phyloP scores from a whole-genome alignment of 2,113 vertebrate genomes.

The Perca fluviatilis region DNA sequence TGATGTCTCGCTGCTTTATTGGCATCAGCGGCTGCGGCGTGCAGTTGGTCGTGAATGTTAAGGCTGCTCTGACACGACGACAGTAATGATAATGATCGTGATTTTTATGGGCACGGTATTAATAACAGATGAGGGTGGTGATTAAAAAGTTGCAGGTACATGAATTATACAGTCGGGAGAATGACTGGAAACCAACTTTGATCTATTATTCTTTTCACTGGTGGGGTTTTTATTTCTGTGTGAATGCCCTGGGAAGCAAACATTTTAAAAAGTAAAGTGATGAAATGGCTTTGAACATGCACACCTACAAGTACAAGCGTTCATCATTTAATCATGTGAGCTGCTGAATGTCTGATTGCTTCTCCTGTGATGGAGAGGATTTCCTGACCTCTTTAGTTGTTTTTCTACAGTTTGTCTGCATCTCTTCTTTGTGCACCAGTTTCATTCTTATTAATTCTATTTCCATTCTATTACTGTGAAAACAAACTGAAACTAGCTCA shows the following conservation, averaged over 20 bases:
- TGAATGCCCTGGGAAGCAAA: slow-evolving; percentile 21
- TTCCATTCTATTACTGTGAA: background rate
- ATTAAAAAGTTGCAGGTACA: slow-evolving; percentile 69
- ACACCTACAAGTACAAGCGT: slow-evolving; percentile 49
- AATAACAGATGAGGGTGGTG: slow-evolving; percentile 68
- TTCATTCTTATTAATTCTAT: background rate
- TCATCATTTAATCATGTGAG: slow-evolving; percentile 63
- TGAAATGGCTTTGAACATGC: slow-evolving; percentile 69
- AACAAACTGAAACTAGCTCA: background rate
- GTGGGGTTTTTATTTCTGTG: slow-evolving; percentile 31
- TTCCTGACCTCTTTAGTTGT: slow-evolving; percentile 32
- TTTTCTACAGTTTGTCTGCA: background rate
- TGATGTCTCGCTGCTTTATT: slow-evolving; percentile 70
- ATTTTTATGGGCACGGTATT: slow-evolving; percentile 64
- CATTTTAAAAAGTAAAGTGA: slow-evolving; percentile 52
- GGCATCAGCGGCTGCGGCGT: slow-evolving; percentile 35
- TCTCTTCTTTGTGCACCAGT: slow-evolving; percentile 10
- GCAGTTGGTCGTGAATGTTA: slow-evolving; percentile 58
- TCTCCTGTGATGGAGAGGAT: background rate
- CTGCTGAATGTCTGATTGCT: slow-evolving; percentile 43
- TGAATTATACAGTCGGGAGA: slow-evolving; percentile 57
- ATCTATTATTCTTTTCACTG: slow-evolving; percentile 33
- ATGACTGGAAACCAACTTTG: slow-evolving; percentile 48
- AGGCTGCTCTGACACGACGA: slow-evolving; percentile 33
- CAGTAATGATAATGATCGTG: slow-evolving; percentile 57